Evolutionary conservation across 2,888 invertebrate genomes (phyloP).

Genomic region (Biston betularia): DNA sequence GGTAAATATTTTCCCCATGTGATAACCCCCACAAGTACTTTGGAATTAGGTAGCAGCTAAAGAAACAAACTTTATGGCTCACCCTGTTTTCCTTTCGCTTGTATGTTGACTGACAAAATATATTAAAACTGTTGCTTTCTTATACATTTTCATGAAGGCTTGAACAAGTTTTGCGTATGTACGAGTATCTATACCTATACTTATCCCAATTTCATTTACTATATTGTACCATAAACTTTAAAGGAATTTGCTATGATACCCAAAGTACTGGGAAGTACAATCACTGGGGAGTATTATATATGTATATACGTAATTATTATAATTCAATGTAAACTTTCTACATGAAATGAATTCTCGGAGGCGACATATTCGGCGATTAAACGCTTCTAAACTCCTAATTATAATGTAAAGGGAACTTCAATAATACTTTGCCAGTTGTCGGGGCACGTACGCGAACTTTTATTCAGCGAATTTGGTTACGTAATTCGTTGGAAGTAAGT

Average conservation of each 20-base stretch:
- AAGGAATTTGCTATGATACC: background rate
- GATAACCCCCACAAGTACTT: slow-evolving; percentile 21
- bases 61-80: slow-evolving; percentile 13
- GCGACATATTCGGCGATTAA: slow-evolving; percentile 66
- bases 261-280: slow-evolving; percentile 20
- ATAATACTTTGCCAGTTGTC: slow-evolving; percentile 74
- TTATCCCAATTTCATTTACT: slow-evolving; percentile 5
- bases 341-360: slow-evolving; percentile 53
- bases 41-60: slow-evolving; percentile 26
- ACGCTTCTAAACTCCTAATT: slow-evolving; percentile 71
- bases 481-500: slow-evolving; percentile 72
- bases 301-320: slow-evolving; percentile 45
- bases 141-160: background rate
- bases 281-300: slow-evolving; percentile 35
- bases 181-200: background rate
- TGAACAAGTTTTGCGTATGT: background rate
- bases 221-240: slow-evolving; percentile 6
- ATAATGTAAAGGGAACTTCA: slow-evolving; percentile 69
- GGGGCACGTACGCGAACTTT: slow-evolving; percentile 77
- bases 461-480: slow-evolving; percentile 77
- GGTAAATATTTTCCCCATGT: slow-evolving; percentile 32
- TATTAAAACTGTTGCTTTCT: background rate
- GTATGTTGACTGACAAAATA: slow-evolving; percentile 5
- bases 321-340: slow-evolving; percentile 56
- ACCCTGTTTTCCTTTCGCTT: slow-evolving; percentile 12